A percentile compares a stretch with the other conserved stretches of the same genome.
Conservation (phyloP, 2,113 vertebrate genomes). For the Calidris pygmaea region DNA sequence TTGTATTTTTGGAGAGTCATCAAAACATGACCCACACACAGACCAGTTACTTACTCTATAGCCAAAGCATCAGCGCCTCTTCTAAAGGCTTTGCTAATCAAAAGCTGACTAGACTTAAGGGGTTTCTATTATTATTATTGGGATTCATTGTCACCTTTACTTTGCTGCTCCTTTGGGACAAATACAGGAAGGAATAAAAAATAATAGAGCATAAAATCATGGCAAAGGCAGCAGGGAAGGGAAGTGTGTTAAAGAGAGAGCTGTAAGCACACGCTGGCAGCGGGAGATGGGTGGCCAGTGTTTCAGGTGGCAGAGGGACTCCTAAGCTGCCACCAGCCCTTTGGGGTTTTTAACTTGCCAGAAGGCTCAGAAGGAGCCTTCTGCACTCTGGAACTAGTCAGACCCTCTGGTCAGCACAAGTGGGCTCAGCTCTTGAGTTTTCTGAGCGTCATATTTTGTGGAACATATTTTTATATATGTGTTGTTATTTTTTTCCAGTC, state of each 20-base stretch:
- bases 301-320: not conserved
- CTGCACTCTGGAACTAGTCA: not conserved
- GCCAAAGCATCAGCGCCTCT: not conserved
- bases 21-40: not conserved
- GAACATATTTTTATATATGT: not conserved
- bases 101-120: not conserved
- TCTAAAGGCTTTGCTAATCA: not conserved
- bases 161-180: not conserved
- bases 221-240: not conserved
- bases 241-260: not conserved
- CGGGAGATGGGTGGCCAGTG: not conserved
- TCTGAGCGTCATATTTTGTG: not conserved
- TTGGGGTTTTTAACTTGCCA: not conserved
- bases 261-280: not conserved
- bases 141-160: not conserved
- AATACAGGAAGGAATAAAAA: not conserved
- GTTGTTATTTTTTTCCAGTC: not conserved
- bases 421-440: not conserved
- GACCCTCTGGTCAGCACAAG: not conserved
- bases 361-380: not conserved
- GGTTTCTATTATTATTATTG: not conserved
- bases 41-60: not conserved
- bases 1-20: not conserved
- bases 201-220: not conserved
- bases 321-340: not conserved